Evolutionary conservation across 2,888 invertebrate genomes (phyloP).

Genomic region (Oegoconia quadripuncta): DNA sequence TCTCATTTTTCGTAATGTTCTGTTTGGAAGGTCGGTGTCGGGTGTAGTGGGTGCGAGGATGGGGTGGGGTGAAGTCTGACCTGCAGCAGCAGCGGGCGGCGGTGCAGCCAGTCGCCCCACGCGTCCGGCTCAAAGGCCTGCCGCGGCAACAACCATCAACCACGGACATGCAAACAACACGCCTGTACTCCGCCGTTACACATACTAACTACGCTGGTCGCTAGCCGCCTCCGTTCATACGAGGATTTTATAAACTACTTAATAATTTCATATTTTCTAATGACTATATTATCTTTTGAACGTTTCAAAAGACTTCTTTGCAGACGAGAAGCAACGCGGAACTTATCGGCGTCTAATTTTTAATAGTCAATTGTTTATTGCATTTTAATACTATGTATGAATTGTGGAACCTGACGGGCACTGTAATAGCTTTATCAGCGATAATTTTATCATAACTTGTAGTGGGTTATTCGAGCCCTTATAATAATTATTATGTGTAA

Average conservation of each 20-base stretch:
- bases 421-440: too few species aligned
- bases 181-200: conserved; percentile 52
- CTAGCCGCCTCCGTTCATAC: neutral
- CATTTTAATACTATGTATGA: too few species aligned
- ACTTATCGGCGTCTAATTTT: too few species aligned
- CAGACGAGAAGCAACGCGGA: too few species aligned
- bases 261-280: neutral
- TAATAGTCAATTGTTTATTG: too few species aligned
- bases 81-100: conserved; percentile 91
- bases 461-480: too few species aligned
- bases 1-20: too few species aligned
- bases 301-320: too few species aligned
- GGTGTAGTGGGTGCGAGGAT: conserved; percentile 14
- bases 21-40: conserved; percentile 8
- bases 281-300: too few species aligned
- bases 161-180: conserved; percentile 75
- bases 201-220: conserved; percentile 23
- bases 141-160: conserved; percentile 66
- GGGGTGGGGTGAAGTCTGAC: conserved; percentile 76
- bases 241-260: neutral
- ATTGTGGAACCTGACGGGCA: too few species aligned
- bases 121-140: conserved; percentile 69
- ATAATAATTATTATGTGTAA: too few species aligned
- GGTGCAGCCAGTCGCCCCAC: conserved; percentile 80
- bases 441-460: too few species aligned